Evolutionary conservation across 2,888 invertebrate genomes (phyloP).

Genomic region (Ectobius pallidus): DNA sequence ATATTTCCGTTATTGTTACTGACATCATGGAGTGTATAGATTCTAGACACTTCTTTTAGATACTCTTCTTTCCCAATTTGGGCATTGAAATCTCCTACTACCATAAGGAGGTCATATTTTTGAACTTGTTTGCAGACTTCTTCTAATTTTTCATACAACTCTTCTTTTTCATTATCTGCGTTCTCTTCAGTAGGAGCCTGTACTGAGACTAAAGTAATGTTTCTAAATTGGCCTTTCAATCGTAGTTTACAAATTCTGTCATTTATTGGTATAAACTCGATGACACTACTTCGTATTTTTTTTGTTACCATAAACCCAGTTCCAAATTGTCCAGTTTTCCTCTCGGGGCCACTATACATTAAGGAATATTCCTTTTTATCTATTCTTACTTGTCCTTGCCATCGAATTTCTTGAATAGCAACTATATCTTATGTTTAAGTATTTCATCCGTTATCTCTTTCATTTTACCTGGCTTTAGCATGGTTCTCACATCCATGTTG

Average conservation of each 20-base stretch:
- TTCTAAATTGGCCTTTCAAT: not conserved
- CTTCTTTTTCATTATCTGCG: not conserved
- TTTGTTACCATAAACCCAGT: conserved; percentile 19
- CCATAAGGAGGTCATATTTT: not conserved
- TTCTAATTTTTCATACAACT: not conserved
- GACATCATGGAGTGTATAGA: no score
- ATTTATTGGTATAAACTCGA: conserved; percentile 2
- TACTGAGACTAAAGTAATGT: not conserved
- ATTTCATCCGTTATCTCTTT: not conserved
- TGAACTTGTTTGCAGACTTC: not conserved
- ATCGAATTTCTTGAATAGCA: not conserved
- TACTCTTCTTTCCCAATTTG: no score
- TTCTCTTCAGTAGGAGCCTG: not conserved
- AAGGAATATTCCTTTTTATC: conserved; percentile 9
- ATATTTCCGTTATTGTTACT: no score
- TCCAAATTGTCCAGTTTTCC: conserved; percentile 16
- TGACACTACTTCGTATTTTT: conserved; percentile 15
- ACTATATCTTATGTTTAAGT: conserved; percentile 2
- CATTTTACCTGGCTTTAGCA: conserved; percentile 13
- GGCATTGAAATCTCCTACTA: no score
- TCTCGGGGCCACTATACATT: conserved; percentile 21
- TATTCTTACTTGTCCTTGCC: conserved; percentile 5
- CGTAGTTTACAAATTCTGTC: not conserved
- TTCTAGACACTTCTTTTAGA: no score
- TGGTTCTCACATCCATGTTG: conserved; percentile 1